Evolutionary conservation across 1,140 invertebrate genomes (phyloP).

Genomic region (Scylla paramamosain): DNA sequence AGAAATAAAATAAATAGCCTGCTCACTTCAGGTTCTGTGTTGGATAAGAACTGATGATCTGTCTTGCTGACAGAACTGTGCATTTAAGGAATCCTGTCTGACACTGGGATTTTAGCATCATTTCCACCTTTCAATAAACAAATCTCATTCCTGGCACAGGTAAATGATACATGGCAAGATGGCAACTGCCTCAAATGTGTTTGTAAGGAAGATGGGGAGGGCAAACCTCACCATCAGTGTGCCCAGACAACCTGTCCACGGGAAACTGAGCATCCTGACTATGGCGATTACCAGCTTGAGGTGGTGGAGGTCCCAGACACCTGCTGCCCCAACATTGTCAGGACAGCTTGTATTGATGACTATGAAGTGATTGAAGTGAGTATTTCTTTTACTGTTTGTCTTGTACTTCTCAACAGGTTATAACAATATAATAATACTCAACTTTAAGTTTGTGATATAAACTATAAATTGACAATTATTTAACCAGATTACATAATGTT

Average conservation of each 20-base stretch:
- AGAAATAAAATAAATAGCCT: too few species aligned
- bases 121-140: too few species aligned
- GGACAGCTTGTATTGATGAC: constrained; percentile 84
- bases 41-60: too few species aligned
- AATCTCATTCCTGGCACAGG: constrained; percentile 65
- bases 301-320: constrained; percentile 81
- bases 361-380: constrained; percentile 82
- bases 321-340: constrained; percentile 84
- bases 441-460: constrained; percentile 1
- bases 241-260: constrained; percentile 80
- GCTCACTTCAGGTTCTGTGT: too few species aligned
- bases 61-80: too few species aligned
- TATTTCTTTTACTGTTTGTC: neutral
- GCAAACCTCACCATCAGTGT: constrained; percentile 79
- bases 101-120: too few species aligned
- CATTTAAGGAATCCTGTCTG: too few species aligned
- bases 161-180: constrained; percentile 85
- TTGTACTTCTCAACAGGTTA: neutral
- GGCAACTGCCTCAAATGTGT: constrained; percentile 85
- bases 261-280: constrained; percentile 71
- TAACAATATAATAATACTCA: neutral
- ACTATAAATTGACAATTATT: too few species aligned
- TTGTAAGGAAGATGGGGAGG: constrained; percentile 80
- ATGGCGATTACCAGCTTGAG: constrained; percentile 79
- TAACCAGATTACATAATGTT: too few species aligned